Percentiles rank a stretch among this genome's conserved stretches.
These are phyloP conservation scores for Caerostris extrusa DNA, from an alignment of 1,140 invertebrate species.

Conservation along the genomic window DNA sequence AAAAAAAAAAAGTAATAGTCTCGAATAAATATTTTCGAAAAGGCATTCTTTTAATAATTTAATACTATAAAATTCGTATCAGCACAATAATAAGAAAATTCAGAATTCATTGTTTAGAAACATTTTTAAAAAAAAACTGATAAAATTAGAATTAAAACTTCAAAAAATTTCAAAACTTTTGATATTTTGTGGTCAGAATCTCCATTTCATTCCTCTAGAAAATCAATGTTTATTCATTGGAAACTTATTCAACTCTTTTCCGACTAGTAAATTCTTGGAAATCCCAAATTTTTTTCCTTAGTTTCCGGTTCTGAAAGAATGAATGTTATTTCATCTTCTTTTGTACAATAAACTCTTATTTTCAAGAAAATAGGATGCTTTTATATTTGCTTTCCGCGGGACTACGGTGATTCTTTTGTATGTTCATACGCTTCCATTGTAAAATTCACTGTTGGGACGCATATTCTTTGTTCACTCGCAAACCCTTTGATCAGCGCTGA, in stretches of 20 bases:
- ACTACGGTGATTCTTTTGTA: background rate
- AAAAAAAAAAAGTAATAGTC: no score
- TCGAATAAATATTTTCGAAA: no score
- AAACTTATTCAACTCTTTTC: slow-evolving; percentile 22
- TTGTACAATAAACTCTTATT: slow-evolving; percentile 49
- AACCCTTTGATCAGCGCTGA: background rate
- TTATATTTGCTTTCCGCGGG: background rate
- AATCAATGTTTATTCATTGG: slow-evolving; percentile 42
- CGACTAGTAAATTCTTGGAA: background rate
- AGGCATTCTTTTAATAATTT: no score
- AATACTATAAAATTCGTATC: no score
- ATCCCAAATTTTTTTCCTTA: slow-evolving; percentile 10
- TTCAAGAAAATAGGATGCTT: slow-evolving; percentile 16
- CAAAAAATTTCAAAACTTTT: background rate
- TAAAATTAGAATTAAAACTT: no score
- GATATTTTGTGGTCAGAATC: background rate
- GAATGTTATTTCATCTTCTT: slow-evolving; percentile 29
- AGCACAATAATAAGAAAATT: no score
- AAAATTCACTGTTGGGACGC: slow-evolving; percentile 2
- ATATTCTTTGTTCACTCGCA: background rate
- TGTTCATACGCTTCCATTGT: background rate
- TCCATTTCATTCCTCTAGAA: background rate
- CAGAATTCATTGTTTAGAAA: no score
- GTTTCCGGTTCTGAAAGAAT: background rate
- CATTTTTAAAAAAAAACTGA: no score